phyloP scores from a whole-genome alignment of 2,113 vertebrate genomes.

The Eidolon helvum region DNA sequence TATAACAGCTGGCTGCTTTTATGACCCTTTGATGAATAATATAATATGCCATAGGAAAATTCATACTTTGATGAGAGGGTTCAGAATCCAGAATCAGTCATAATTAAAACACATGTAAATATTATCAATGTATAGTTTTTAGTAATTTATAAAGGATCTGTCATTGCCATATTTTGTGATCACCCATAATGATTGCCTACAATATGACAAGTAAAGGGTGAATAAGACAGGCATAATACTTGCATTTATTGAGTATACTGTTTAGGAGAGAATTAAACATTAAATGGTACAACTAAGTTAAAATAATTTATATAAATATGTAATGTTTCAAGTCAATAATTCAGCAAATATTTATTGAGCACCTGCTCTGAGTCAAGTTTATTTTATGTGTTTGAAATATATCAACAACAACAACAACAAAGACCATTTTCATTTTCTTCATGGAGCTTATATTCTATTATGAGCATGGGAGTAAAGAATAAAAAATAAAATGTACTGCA shows the following conservation, averaged over 20 bases:
- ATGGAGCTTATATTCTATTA: not conserved
- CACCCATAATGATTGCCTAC: not conserved
- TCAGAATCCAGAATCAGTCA: not conserved
- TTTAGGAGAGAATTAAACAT: not conserved
- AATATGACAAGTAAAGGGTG: not conserved
- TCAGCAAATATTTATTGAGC: not conserved
- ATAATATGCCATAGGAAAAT: not conserved
- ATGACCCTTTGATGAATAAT: not conserved
- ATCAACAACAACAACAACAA: not conserved
- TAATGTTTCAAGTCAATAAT: not conserved
- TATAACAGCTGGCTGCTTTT: not conserved
- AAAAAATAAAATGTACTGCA: not conserved
- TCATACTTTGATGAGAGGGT: not conserved
- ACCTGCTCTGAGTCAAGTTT: not conserved
- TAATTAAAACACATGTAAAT: not conserved
- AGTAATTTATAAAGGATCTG: not conserved
- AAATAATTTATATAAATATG: not conserved
- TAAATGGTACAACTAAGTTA: not conserved
- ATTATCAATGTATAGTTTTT: not conserved
- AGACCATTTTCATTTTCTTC: not conserved
- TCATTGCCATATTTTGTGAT: not conserved
- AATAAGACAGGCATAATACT: not conserved
- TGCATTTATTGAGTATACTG: not conserved
- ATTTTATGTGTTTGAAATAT: not conserved
- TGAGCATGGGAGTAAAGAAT: not conserved